A percentile compares a stretch with the other conserved stretches of the same genome.
Evolutionary conservation across 2,888 invertebrate genomes (phyloP).

Genomic region (Leptinotarsa rubiginosa): DNA sequence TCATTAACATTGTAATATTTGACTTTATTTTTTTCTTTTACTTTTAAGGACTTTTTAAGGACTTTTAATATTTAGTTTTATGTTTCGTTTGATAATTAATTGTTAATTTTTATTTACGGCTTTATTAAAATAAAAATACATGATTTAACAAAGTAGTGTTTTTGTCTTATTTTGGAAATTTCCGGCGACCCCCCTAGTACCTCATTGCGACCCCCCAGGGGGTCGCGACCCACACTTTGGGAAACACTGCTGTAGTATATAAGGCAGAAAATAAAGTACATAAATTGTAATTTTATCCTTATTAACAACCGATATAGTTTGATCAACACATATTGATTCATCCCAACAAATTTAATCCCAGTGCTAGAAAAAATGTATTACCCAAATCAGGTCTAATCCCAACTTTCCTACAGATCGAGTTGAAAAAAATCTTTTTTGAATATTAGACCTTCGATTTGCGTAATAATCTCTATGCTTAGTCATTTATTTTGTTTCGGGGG

Average conservation of each 20-base stretch:
- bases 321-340: neutral
- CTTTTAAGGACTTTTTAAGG: too few relatives aligned
- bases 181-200: too few relatives aligned
- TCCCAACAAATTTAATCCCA: constrained; percentile 10
- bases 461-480: constrained; percentile 37
- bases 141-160: too few relatives aligned
- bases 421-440: neutral
- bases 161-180: too few relatives aligned
- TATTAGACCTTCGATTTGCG: constrained; percentile 37
- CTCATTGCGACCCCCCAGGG: too few relatives aligned
- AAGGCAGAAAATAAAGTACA: neutral
- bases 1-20: too few relatives aligned
- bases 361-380: constrained; percentile 24
- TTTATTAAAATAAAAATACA: too few relatives aligned
- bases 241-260: neutral
- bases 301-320: neutral
- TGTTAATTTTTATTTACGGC: too few relatives aligned
- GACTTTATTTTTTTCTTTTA: too few relatives aligned
- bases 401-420: constrained; percentile 7
- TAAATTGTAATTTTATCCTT: neutral
- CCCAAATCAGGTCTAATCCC: constrained; percentile 28
- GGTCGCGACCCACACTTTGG: too few relatives aligned
- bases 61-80: too few relatives aligned
- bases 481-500: constrained; percentile 25
- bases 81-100: too few relatives aligned